Evolutionary conservation across 2,888 invertebrate species (phyloP), one percentile per base, ranked within the genome.

Genomic region (Dysmachus trigonus): DNA sequence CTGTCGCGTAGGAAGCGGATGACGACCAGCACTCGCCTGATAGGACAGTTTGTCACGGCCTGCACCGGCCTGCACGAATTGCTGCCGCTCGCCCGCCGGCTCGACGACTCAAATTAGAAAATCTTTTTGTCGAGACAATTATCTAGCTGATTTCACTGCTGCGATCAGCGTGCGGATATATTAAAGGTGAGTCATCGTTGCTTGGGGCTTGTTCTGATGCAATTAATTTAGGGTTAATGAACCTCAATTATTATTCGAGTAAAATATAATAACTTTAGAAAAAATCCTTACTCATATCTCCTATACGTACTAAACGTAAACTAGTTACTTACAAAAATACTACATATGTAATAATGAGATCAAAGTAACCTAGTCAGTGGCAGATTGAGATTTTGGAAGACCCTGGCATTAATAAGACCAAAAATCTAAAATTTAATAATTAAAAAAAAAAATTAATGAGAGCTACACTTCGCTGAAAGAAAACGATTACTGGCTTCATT

Each of bases 51-150:
- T 74, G 53, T 83, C 83, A 72, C 30, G 41, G 72, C 27, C 41
- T 41, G 35, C 22, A 41, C 18, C 35, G 18, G 5, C 77, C 38
- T 33, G 18, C 31, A 35, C 76, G 31, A 76, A 18, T 35, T 22
- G 13, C 51, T 18, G 79, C 38, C 31, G 4, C 47, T 47, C n/a
- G 1, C 47, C 18, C 62, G 41, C 8, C 41, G 15, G 2, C 41
- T 7, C 62, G 27, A 62, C 3, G 18, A 74, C 41, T 85, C 41
- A 85, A 85, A 85, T 85, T 85, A 85, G 84, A 85, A 85, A 85
- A 85, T 85, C 51, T 73, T 85, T 84, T 82, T 53, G 51, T 8
- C 6, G 47, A 51, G 47, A 53, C 51, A 53, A 81, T 81, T 53
- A 81, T 81, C 79, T 81, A 30, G 51, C 51, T 81, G 38, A 81